Base-by-base conservation (phyloP, 2,797 vertebrate species). In the Telmatherina bonti region DNA sequence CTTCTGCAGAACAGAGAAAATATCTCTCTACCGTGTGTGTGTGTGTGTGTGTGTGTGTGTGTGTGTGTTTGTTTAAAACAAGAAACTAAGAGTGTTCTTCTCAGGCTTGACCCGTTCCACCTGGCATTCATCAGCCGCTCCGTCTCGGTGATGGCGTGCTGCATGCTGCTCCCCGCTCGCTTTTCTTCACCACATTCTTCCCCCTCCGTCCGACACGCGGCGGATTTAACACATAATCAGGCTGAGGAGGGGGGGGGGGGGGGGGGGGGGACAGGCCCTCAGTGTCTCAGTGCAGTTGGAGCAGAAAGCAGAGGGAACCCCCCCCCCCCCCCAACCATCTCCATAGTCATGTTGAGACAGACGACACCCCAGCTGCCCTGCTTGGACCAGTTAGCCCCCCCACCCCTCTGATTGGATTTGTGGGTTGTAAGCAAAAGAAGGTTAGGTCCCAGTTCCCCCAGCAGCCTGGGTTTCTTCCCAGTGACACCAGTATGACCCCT, bases 51-150 rank as follows among this genome's bases (percentile, higher is more conserved):
- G n/a, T n/a, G n/a, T n/a, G n/a, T n/a, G n/a, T n/a, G 59, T 66
- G 26, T 26, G 20, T 59, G 74, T 77, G 83, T 74, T 38, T 0
- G 83, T 74, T 41, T 0, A 92, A 95, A 89, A 90, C 91, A 92
- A 88, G 93, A 95, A 95, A 94, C n/a, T 93, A 93, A 94, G 45
- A 83, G 88, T 89, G 90, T 86, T 84, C 88, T 92, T 86, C 92
- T 94, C 87, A 26, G 26, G 77, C 74, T 93, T 93, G 90, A 93
- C 91, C 92, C 72, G 56, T 71, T 92, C 89, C 91, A 94, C 93
- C 92, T 94, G 93, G 92, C 88, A 89, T 94, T 93, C 94, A 94
- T 94, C 93, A 95, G 92, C 76, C 27, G 82, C 70, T n/a, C n/a
- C n/a, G n/a, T n/a, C n/a, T n/a, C n/a, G n/a, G n/a, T n/a, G n/a